These are phyloP conservation scores for Anableps anableps DNA, from an alignment of 2,797 vertebrate species.

Conservation along the genomic window DNA sequence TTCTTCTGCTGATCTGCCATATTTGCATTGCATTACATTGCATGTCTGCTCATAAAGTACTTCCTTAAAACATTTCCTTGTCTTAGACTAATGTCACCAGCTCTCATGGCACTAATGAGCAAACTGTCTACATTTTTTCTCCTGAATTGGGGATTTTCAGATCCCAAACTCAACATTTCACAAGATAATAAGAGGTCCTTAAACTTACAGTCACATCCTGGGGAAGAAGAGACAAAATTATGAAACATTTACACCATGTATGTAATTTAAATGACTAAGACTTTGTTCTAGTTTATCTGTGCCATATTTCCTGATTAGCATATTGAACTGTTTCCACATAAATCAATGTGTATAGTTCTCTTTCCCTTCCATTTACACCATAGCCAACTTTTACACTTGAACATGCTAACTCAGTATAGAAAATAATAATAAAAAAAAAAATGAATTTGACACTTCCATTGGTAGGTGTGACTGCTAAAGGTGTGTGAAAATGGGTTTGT, in stretches of 20 bases:
- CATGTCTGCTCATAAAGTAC: conserved; percentile 12
- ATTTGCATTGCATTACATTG: conserved; percentile 16
- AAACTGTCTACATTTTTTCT: conserved; percentile 12
- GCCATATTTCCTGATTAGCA: conserved; percentile 24
- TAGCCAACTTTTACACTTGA: conserved; percentile 52
- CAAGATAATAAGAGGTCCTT: conserved; percentile 35
- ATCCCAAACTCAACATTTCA: conserved; percentile 26
- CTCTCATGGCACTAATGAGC: conserved; percentile 42
- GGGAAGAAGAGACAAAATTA: conserved; percentile 25
- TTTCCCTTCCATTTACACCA: conserved; percentile 24
- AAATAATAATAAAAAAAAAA: conserved; percentile 32
- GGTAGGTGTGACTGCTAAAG: conserved; percentile 62
- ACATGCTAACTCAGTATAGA: conserved; percentile 48
- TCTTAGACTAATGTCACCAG: conserved; percentile 28
- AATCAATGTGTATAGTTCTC: conserved; percentile 10
- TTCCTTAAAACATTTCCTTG: conserved; percentile 7
- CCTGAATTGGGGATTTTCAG: conserved; percentile 24
- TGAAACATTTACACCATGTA: background rate
- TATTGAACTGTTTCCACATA: conserved; percentile 15
- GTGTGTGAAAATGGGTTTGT: conserved; percentile 60
- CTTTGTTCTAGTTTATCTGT: conserved; percentile 10
- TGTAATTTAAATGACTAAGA: conserved; percentile 30
- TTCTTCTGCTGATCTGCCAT: background rate
- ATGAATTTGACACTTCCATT: conserved; percentile 58
- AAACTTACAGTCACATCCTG: conserved; percentile 19